Base-by-base conservation (phyloP, 2,888 invertebrate species). In the Yponomeuta cagnagella region DNA sequence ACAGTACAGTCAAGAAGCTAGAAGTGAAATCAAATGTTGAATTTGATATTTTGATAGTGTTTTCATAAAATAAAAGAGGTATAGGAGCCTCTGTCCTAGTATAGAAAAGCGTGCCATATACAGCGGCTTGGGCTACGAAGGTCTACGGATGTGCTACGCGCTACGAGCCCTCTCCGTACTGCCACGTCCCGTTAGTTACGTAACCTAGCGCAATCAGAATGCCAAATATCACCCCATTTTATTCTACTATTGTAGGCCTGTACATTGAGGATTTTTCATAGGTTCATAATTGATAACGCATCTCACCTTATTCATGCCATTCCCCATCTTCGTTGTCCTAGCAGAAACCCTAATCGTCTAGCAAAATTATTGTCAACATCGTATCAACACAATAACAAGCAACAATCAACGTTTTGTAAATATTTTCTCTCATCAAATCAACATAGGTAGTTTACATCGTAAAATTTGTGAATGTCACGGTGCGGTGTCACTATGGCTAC, bases 231-330 rank as follows among this genome's bases (percentile, higher is more conserved):
- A 52, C 52, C 12, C 52, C 15, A 58, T 15, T 58, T 8, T 43
- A 43, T 43, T 43, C 43, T 43, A 43, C 12, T 58, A 15, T 58
- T 58, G 15, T 58, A 3, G 2, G 52, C 52, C 15, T 4, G 8
- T 5, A 58, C 12, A 58, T 4, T 15, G 52, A 58, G 1, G 52
- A 15, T 58, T 58, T 58, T 58, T 58, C 10, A 15, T 15, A 15
- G 5, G 8, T 6, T 43, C 43, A 6, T 43, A 43, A 43, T 8
- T 43, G 63, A 48, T 23, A 52, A 71, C 43, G n/a, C 23, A 70
- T 81, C 88, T 93, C 90, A 96, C 97, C 96, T 96, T 97, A 91
- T 97, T 97, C 97, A 97, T 97, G 90, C 97, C 97, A 95, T 97
- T 96, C 91, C 97, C 97, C 96, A 97, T 87, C 77, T 82, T 86